phyloP scores from a whole-genome alignment of 2,888 invertebrate genomes.

The Keiferia lycopersicella region DNA sequence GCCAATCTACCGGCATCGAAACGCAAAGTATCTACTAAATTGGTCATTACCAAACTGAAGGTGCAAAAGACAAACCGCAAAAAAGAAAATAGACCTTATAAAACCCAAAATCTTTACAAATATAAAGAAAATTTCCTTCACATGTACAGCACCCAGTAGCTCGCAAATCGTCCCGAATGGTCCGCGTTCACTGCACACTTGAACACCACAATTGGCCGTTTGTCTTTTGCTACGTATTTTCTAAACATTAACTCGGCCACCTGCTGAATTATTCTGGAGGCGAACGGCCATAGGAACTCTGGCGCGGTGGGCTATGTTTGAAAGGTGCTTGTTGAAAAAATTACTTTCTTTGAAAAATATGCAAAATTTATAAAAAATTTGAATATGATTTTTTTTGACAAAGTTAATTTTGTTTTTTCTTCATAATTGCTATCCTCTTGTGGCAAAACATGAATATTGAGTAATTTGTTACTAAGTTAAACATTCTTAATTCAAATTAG shows the following conservation, averaged over 20 bases:
- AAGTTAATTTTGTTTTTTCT: no score
- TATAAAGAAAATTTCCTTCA: neutral
- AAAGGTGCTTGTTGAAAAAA: neutral
- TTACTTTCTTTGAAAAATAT: neutral
- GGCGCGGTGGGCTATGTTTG: neutral
- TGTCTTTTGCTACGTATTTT: slow-evolving; percentile 18
- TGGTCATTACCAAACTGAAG: no score
- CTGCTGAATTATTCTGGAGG: slow-evolving; percentile 20
- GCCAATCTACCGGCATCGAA: no score
- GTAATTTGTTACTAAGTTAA: no score
- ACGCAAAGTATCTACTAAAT: no score
- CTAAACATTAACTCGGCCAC: slow-evolving; percentile 23
- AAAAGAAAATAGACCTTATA: no score
- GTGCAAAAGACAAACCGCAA: no score
- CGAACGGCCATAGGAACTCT: slow-evolving; percentile 3
- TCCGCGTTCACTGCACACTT: neutral
- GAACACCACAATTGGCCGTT: slow-evolving; percentile 15
- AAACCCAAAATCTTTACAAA: neutral
- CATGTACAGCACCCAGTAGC: neutral
- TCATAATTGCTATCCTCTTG: no score
- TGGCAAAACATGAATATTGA: no score
- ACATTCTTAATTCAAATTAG: no score
- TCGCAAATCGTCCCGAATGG: neutral
- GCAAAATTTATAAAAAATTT: neutral
- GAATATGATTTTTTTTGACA: no score